phyloP scores from a whole-genome alignment of 2,113 vertebrate species.

The Pseudolaguvia tuberculata region DNA sequence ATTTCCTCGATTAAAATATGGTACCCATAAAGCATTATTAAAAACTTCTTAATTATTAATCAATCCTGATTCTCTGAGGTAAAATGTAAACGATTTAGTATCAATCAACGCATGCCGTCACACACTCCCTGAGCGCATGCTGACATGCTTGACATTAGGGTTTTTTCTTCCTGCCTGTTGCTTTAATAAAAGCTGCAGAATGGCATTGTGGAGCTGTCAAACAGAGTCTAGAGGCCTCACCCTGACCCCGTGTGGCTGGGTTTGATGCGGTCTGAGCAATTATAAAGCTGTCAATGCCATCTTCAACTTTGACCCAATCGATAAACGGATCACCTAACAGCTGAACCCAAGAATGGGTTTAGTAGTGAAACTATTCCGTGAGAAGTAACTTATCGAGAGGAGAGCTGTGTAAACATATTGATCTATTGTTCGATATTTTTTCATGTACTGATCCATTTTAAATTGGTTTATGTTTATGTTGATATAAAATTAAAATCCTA shows the following conservation, averaged over 20 bases:
- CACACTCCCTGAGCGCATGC: background rate
- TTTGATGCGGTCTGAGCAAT: conserved; percentile 15
- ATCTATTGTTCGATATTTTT: no score
- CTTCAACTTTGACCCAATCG: conserved; percentile 37
- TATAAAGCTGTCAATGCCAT: conserved; percentile 44
- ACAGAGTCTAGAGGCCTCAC: conserved; percentile 37
- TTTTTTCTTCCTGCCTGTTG: conserved; percentile 26
- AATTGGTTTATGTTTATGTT: no score
- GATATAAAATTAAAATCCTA: no score
- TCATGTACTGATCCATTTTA: no score
- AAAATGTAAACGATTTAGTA: background rate
- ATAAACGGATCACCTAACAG: conserved; percentile 26
- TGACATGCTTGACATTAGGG: conserved; percentile 19
- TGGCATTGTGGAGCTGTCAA: conserved; percentile 47
- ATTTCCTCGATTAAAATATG: no score
- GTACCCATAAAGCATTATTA: no score
- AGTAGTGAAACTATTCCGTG: background rate
- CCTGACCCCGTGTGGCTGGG: conserved; percentile 37
- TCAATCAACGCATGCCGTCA: background rate
- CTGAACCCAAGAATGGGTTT: conserved; percentile 10
- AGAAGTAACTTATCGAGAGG: no score
- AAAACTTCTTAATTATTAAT: no score
- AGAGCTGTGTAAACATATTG: no score
- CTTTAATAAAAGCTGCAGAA: conserved; percentile 42
- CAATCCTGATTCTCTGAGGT: no score